A percentile compares a stretch with the other conserved stretches of the same genome.
Conservation (phyloP, 2,113 vertebrate species). For the Centrocercus urophasianus region DNA sequence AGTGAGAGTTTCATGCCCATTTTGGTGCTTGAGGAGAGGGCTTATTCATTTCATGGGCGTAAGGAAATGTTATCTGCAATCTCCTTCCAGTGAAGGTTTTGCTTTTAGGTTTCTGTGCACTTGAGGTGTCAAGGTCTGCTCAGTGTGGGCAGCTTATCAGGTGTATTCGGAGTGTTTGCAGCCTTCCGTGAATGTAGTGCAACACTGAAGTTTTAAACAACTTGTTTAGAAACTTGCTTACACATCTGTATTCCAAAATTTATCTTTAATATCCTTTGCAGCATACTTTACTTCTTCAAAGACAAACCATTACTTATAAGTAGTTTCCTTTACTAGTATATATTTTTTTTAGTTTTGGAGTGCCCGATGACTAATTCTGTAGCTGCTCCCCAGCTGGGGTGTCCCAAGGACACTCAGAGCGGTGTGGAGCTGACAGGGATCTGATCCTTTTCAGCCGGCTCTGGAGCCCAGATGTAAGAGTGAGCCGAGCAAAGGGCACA, state of each 20-base stretch:
- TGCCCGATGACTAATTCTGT: background rate
- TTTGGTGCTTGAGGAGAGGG: background rate
- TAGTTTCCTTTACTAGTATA: background rate
- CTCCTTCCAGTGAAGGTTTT: background rate
- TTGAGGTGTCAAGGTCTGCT: background rate
- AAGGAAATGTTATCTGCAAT: background rate
- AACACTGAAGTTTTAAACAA: background rate
- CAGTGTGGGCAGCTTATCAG: background rate
- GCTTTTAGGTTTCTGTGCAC: background rate
- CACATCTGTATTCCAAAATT: background rate
- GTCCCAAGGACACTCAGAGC: background rate
- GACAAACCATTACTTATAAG: background rate
- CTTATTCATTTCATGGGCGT: background rate
- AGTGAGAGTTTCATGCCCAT: background rate
- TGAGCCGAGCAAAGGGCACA: conserved; percentile 6
- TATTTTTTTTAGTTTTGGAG: background rate
- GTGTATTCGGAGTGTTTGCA: background rate
- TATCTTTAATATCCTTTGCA: background rate
- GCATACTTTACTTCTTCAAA: background rate
- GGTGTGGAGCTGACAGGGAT: background rate
- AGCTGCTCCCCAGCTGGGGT: background rate
- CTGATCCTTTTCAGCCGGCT: background rate
- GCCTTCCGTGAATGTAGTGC: background rate
- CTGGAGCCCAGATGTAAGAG: conserved; percentile 8
- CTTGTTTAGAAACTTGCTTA: background rate